Conservation (phyloP, 2,888 invertebrate genomes). For the Dinocampus coccinellae region DNA sequence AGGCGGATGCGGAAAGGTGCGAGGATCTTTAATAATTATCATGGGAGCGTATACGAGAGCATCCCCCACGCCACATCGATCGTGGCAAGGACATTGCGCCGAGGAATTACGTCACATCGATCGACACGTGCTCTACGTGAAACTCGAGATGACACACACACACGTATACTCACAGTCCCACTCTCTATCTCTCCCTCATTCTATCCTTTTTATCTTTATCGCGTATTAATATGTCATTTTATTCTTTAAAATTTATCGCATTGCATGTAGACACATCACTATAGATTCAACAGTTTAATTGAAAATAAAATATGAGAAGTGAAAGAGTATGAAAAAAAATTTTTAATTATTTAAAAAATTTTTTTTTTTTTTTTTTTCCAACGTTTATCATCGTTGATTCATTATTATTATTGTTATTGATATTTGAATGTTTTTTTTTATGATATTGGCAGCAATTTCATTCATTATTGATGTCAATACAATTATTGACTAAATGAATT, state of each 20-base stretch:
- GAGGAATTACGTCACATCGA: conserved; percentile 42
- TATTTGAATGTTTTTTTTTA: too few species aligned
- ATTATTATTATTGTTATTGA: neutral
- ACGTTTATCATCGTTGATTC: neutral
- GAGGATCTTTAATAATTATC: conserved; percentile 27
- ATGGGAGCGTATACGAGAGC: conserved; percentile 23
- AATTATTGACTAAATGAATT: conserved; percentile 37
- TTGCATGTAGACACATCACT: neutral
- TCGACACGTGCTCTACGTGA: conserved; percentile 36
- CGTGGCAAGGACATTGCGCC: conserved; percentile 42
- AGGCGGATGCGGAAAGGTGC: conserved; percentile 15
- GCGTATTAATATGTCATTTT: neutral
- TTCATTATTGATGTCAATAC: conserved; percentile 47
- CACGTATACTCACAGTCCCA: too few species aligned
- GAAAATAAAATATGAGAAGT: neutral
- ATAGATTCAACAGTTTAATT: neutral
- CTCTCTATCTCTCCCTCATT: neutral
- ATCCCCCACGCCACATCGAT: conserved; percentile 30
- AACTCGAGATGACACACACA: conserved; percentile 17
- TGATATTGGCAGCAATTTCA: conserved; percentile 59
- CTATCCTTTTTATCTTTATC: neutral
- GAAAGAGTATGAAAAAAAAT: neutral
- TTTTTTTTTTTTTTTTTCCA: neutral
- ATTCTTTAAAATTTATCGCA: neutral
- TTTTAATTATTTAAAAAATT: too few species aligned